phyloP scores from a whole-genome alignment of 2,888 invertebrate species.

The Acronicta psi region DNA sequence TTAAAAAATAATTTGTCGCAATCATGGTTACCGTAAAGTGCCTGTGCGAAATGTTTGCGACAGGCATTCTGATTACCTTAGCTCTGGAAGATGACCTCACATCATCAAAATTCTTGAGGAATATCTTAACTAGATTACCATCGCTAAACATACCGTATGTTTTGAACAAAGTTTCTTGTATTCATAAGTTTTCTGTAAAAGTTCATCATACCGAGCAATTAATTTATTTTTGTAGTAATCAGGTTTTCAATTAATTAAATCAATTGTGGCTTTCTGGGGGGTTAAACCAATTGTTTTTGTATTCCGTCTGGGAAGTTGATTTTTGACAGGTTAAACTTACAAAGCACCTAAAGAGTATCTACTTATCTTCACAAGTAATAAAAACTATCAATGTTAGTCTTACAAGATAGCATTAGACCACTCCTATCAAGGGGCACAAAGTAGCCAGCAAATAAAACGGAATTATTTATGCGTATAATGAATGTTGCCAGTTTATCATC shows the following conservation, averaged over 20 bases:
- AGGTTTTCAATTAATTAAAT: too few relatives aligned
- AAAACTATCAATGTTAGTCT: conserved; percentile 10
- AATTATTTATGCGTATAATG: conserved; percentile 39
- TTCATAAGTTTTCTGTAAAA: not conserved
- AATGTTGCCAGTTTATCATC: conserved; percentile 50
- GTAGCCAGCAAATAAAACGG: conserved; percentile 26
- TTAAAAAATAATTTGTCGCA: conserved; percentile 5
- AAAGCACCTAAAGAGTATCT: too few relatives aligned
- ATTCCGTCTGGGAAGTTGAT: too few relatives aligned
- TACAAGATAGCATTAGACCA: conserved; percentile 27
- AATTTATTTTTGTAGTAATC: not conserved
- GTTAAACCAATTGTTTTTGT: too few relatives aligned
- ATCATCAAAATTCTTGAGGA: conserved; percentile 37
- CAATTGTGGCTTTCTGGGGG: too few relatives aligned
- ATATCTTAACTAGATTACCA: conserved; percentile 26
- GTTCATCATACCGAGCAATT: too few relatives aligned
- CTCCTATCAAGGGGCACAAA: conserved; percentile 30
- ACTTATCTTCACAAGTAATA: conserved; percentile 7
- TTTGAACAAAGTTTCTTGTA: conserved; percentile 5
- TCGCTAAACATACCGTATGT: conserved; percentile 29
- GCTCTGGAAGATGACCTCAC: conserved; percentile 28
- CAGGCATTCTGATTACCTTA: conserved; percentile 25
- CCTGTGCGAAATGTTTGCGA: conserved; percentile 36
- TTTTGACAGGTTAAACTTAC: too few relatives aligned
- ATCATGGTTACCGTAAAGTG: conserved; percentile 18